Percentiles rank a stretch among this genome's conserved stretches.
phyloP scores from a whole-genome alignment of 1,140 invertebrate genomes.

The Caenorhabditis inopinata region DNA sequence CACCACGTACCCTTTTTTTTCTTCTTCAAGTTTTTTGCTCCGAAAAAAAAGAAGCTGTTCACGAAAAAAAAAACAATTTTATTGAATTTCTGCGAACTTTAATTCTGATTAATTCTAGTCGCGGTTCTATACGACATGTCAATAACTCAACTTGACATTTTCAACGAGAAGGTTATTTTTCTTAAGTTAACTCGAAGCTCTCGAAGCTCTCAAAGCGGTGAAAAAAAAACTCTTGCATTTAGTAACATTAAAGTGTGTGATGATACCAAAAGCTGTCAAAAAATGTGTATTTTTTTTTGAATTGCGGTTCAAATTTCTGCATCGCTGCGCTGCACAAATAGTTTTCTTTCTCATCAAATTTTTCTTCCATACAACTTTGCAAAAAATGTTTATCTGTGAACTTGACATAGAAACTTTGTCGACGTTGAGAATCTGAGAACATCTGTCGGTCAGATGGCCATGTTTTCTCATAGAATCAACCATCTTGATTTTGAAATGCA shows the following conservation, averaged over 20 bases:
- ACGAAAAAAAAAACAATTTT: too few species aligned
- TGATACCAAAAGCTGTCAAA: not conserved
- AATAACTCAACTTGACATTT: constrained; percentile 30
- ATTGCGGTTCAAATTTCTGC: not conserved
- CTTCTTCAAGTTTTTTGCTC: not conserved
- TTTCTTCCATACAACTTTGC: too few species aligned
- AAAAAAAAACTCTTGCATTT: not conserved
- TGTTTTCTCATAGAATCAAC: not conserved
- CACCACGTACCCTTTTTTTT: too few species aligned
- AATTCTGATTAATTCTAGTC: not conserved
- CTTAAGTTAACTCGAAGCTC: too few species aligned
- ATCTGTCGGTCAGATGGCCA: not conserved
- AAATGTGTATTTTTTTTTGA: constrained; percentile 1
- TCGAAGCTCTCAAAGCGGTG: not conserved
- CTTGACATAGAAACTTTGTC: too few species aligned
- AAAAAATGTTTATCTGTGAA: too few species aligned
- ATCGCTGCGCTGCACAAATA: not conserved
- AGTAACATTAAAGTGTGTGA: not conserved
- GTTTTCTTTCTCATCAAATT: not conserved
- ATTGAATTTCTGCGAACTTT: too few species aligned
- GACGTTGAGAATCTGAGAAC: too few species aligned
- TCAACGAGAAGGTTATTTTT: not conserved
- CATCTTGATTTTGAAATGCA: too few species aligned
- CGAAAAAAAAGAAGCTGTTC: too few species aligned
- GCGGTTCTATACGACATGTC: not conserved